Conservation (phyloP, 2,797 vertebrate genomes). For the Eulemur albifrons region DNA sequence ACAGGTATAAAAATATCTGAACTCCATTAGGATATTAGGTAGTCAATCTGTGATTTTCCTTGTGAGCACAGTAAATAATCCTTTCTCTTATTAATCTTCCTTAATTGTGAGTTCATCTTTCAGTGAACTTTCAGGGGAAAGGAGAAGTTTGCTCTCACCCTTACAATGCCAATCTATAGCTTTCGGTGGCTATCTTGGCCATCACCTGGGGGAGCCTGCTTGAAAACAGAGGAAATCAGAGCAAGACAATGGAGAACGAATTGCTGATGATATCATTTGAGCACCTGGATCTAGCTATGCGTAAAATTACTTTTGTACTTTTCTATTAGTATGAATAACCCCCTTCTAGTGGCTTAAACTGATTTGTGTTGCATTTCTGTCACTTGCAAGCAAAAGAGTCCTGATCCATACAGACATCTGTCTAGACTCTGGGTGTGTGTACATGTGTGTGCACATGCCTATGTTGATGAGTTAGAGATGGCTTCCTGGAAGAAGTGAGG, state of each 20-base stretch:
- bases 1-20: background rate
- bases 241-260: slow-evolving; percentile 26
- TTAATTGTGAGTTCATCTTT: background rate
- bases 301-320: background rate
- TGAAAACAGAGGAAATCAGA: background rate
- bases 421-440: background rate
- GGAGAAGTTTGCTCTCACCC: background rate
- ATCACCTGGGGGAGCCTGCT: background rate
- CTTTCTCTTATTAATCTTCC: background rate
- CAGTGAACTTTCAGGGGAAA: background rate
- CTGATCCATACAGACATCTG: background rate
- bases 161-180: background rate
- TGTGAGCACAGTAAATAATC: background rate
- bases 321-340: background rate
- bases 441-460: background rate
- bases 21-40: background rate
- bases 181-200: slow-evolving; percentile 26
- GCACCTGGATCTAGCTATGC: slow-evolving; percentile 1
- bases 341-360: background rate
- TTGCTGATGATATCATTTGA: slow-evolving; percentile 24
- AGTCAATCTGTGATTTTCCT: background rate
- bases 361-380: slow-evolving; percentile 36
- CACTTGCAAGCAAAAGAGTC: background rate
- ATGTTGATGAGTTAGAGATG: background rate
- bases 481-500: slow-evolving; percentile 30